These are phyloP conservation scores for Neelides folsomi DNA, from an alignment of 2,888 invertebrate species.

Conservation along the genomic window DNA sequence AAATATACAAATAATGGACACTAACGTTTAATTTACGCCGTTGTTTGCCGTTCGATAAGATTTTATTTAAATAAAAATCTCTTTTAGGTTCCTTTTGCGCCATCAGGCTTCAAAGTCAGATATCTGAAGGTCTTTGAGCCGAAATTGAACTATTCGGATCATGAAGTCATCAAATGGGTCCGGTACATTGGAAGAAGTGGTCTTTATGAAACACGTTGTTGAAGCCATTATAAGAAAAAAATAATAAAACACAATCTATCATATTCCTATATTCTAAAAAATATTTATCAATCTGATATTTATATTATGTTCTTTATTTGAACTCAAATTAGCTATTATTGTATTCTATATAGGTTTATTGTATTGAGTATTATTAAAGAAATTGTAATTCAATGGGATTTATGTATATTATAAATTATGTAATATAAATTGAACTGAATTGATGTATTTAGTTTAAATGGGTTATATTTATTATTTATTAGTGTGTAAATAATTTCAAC, in stretches of 20 bases:
- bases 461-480: no score
- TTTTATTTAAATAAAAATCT: neutral
- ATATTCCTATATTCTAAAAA: no score
- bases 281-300: no score
- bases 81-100: conserved; percentile 85
- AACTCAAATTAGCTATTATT: no score
- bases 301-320: no score
- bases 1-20: neutral
- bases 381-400: no score
- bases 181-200: conserved; percentile 98
- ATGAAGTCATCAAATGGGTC: conserved; percentile 99
- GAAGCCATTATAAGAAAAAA: conserved; percentile 35
- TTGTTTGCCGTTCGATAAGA: neutral
- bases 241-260: neutral
- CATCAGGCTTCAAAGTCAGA: conserved; percentile 98
- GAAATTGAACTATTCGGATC: conserved; percentile 98
- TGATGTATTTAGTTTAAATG: no score
- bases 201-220: conserved; percentile 97
- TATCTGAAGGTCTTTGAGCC: conserved; percentile 99
- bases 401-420: no score
- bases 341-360: no score
- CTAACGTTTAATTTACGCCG: neutral
- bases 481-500: no score
- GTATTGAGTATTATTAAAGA: no score
- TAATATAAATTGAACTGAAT: no score